Evolutionary conservation across 2,888 invertebrate species (phyloP).

Genomic region (Cryptophagus acutangulus): DNA sequence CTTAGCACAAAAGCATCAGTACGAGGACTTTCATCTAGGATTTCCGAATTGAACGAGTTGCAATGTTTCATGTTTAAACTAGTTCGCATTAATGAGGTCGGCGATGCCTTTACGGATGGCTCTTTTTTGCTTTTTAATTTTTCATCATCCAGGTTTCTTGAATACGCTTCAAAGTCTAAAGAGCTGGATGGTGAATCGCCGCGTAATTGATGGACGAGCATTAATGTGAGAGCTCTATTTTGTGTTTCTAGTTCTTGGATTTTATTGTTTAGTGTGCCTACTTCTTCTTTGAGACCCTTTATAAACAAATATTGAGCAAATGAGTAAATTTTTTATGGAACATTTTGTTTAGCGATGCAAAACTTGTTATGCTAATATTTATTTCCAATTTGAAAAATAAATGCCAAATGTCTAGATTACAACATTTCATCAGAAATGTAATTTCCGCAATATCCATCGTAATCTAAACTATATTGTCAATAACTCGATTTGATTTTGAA

Average conservation of each 20-base stretch:
- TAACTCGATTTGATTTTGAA: no score
- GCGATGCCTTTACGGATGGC: conserved; percentile 18
- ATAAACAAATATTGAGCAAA: no score
- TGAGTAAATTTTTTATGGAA: no score
- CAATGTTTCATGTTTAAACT: conserved; percentile 41
- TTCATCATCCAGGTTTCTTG: background rate
- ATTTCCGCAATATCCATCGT: no score
- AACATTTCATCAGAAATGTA: no score
- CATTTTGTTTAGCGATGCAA: no score
- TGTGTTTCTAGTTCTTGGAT: conserved; percentile 76
- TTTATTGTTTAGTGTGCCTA: conserved; percentile 65
- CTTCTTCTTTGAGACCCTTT: conserved; percentile 74
- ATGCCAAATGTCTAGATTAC: no score
- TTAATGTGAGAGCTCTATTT: conserved; percentile 66
- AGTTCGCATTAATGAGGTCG: conserved; percentile 33
- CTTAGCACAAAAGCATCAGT: no score
- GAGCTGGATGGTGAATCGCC: conserved; percentile 33
- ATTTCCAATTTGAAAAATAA: no score
- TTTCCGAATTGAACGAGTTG: conserved; percentile 47
- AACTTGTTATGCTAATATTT: no score
- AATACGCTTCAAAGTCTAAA: background rate
- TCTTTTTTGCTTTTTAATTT: no score
- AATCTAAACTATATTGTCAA: no score
- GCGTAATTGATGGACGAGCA: conserved; percentile 62
- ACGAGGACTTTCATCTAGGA: conserved; percentile 35